These are phyloP conservation scores for Aethes cnicana DNA, from an alignment of 2,888 invertebrate species.

Conservation along the genomic window DNA sequence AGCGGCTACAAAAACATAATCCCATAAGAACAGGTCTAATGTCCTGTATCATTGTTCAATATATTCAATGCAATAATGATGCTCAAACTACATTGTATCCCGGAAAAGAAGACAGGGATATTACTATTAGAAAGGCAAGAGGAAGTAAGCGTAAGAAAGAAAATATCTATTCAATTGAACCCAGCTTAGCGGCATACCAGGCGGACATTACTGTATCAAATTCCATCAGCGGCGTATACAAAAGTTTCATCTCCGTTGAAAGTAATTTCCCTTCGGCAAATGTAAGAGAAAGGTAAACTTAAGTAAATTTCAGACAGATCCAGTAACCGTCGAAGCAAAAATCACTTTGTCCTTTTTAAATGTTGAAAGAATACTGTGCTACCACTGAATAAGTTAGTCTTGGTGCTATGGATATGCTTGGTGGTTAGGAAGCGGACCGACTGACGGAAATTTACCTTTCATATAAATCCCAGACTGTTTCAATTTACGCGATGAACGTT, in stretches of 20 bases:
- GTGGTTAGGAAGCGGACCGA: constrained; percentile 18
- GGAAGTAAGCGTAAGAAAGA: neutral
- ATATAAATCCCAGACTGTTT: constrained; percentile 66
- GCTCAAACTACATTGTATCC: neutral
- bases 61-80: too few relatives aligned
- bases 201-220: constrained; percentile 18
- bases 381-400: constrained; percentile 8
- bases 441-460: constrained; percentile 60
- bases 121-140: neutral
- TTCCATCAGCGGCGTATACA: constrained; percentile 16
- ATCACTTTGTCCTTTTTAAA: neutral
- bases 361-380: neutral
- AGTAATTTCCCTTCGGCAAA: constrained; percentile 21
- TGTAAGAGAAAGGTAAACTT: constrained; percentile 14
- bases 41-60: neutral
- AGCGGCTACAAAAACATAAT: too few relatives aligned
- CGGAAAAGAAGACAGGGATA: neutral
- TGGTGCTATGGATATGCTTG: constrained; percentile 1
- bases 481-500: constrained; percentile 60
- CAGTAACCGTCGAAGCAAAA: neutral
- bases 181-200: constrained; percentile 8
- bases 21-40: too few relatives aligned
- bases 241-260: constrained; percentile 8
- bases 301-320: constrained; percentile 4
- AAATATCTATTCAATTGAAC: constrained; percentile 10